phyloP scores from a whole-genome alignment of 2,113 vertebrate species.

The Grallaria varia region DNA sequence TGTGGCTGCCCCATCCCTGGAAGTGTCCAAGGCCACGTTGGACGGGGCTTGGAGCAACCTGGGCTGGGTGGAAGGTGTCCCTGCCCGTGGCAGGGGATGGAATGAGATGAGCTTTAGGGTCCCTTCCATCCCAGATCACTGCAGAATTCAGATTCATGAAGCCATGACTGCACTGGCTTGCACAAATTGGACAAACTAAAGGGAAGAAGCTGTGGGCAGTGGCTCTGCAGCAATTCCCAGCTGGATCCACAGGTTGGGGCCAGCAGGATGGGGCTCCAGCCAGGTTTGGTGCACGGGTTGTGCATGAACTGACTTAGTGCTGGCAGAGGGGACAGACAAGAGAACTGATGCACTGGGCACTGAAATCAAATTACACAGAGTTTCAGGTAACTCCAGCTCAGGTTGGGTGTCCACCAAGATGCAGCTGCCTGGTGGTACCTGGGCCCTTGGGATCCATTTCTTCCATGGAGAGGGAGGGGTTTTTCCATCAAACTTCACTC shows the following conservation, averaged over 20 bases:
- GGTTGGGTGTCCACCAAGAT: neutral
- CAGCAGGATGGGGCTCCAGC: neutral
- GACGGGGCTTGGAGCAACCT: neutral
- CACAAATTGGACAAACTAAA: neutral
- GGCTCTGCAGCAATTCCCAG: neutral
- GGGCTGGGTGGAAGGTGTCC: neutral
- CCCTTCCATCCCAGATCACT: neutral
- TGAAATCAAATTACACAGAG: neutral
- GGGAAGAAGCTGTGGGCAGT: neutral
- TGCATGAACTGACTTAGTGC: neutral
- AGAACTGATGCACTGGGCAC: neutral
- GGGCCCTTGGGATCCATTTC: neutral
- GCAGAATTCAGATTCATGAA: too few species aligned
- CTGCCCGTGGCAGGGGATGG: neutral
- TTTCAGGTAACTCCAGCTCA: neutral
- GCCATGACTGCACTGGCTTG: neutral
- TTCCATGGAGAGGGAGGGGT: neutral
- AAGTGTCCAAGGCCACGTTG: neutral
- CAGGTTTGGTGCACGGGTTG: neutral
- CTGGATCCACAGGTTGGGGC: fast-evolving
- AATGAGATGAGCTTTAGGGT: too few species aligned
- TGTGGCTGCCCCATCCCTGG: neutral
- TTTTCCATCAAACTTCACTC: neutral
- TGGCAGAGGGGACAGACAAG: neutral
- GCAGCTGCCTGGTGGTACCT: neutral